Base-by-base conservation (phyloP, 2,888 invertebrate genomes). In the Pinctada fucata region DNA sequence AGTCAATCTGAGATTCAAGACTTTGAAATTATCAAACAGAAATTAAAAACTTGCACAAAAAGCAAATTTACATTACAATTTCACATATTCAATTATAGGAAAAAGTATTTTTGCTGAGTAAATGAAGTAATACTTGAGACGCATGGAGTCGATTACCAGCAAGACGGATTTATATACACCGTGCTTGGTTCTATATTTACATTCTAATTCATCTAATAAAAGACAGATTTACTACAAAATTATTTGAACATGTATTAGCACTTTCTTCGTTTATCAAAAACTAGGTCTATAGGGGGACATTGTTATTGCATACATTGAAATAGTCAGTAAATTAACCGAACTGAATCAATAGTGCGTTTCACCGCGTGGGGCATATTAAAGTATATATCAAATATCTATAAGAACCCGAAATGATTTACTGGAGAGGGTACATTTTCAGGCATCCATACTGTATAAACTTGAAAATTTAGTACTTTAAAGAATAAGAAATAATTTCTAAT, bases 241-340 rank as follows among this genome's bases (percentile, higher is more conserved):
- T 74, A 74, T 74, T 74, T 74, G 66, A 65, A 47, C 49, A 74
- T 16, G 66, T 66, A 58, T 74, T 74, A 49, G 50, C 66, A 66
- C 51, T 66, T 66, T 74, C 63, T 63, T 45, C 31, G 31, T 16
- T 50, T 50, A 66, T 74, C 66, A 74, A 65, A 50, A 31, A 49
- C 13, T 16, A 49, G 65, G 74, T 66, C 65, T 66, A 66, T 72
- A 72, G 48, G 51, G 47, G 8, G 47, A 45, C 47, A 50, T 66
- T 74, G 74, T 66, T 74, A 74, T 74, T 74, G 31, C 74, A 74
- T 66, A 65, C 66, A 74, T 74, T 65, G 74, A 74, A 73, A 58
- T 65, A 72, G 74, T 51, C 66, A 16, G 74, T 74, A 66, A 65
- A 74, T 74, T 74, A 74, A 47, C 45, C 13, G n/a, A 49, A 31